Evolutionary conservation across 2,888 invertebrate species (phyloP), one percentile per base, ranked within the genome.

Genomic region (Cosmia trapezina): DNA sequence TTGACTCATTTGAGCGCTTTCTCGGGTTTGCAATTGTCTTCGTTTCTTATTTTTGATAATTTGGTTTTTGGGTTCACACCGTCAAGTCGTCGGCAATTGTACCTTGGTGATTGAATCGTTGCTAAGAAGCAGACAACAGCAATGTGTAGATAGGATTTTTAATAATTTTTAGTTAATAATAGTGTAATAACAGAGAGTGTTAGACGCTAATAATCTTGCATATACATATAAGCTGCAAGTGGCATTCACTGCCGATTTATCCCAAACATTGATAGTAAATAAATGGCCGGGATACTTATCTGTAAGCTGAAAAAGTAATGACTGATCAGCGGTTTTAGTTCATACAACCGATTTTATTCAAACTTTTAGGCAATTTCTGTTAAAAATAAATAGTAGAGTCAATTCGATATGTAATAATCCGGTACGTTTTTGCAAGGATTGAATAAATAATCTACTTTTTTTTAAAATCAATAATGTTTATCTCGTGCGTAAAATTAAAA

Each of bases 1-100:
- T 79, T 75, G 56, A 73, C 68, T 70, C 43, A 74, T 75, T 70
- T 70, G 49, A 60, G 6, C 11, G 19, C 11, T 68, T 54, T 80
- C 64, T 60, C 53, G 14, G 64, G 61, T 66, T 64, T 43, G 49
- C 49, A 37, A 4, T 59, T 60, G 12, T 60, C 9, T 22, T 43
- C 11, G 33, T 14, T 67, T 41, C 51, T 63, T 64, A 19, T 33
- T 76, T 57, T 61, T 56, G 17, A 59, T 54, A 4, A 45, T 12
- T 66, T 22, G 17, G 11, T 45, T 33, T 54, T 37, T 59, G 14
- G 3, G 11, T 73, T 51, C n/a, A n/a, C 22, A 19, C n/a, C 19
- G 14, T 61, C 7, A 56, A 28, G 11, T n/a, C 9, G n/a, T 49
- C 3, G 43, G 17, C 0, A 41, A 22, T 17, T 37, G 5, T 37